phyloP scores from a whole-genome alignment of 2,113 vertebrate species.

The Corydoras maculifer region DNA sequence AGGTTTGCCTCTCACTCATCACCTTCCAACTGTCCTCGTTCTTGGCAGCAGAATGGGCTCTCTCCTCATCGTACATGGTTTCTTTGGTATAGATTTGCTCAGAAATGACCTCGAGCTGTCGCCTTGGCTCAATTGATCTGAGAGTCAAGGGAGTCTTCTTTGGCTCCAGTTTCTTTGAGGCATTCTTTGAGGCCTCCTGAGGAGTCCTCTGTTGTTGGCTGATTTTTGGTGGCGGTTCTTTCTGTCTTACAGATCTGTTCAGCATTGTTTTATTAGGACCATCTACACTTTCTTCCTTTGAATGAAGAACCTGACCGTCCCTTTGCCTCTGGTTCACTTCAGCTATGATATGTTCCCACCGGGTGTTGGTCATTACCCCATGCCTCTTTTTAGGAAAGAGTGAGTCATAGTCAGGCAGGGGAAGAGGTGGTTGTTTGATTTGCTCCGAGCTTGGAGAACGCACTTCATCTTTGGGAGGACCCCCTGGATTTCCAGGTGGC shows the following conservation, averaged over 20 bases:
- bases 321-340: slow-evolving; percentile 60
- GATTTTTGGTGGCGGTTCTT: slow-evolving; percentile 31
- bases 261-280: slow-evolving; percentile 39
- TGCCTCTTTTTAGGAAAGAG: slow-evolving; percentile 64
- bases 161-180: slow-evolving; percentile 37
- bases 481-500: slow-evolving; percentile 36
- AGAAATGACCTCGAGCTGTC: slow-evolving; percentile 23
- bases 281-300: slow-evolving; percentile 61
- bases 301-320: slow-evolving; percentile 21
- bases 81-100: slow-evolving; percentile 1
- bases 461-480: background rate
- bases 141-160: slow-evolving; percentile 47
- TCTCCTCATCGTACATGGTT: background rate
- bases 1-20: background rate
- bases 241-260: slow-evolving; percentile 23
- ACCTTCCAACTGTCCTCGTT: too few relatives aligned
- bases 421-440: slow-evolving; percentile 44
- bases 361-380: slow-evolving; percentile 58
- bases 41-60: too few relatives aligned
- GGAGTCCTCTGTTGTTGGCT: slow-evolving; percentile 10
- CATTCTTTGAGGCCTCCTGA: slow-evolving; percentile 28
- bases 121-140: slow-evolving; percentile 30
- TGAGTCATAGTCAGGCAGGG: slow-evolving; percentile 65
- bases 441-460: slow-evolving; percentile 25
- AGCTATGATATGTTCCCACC: slow-evolving; percentile 67